phyloP scores from a whole-genome alignment of 2,797 vertebrate species.

The Eulemur mongoz region DNA sequence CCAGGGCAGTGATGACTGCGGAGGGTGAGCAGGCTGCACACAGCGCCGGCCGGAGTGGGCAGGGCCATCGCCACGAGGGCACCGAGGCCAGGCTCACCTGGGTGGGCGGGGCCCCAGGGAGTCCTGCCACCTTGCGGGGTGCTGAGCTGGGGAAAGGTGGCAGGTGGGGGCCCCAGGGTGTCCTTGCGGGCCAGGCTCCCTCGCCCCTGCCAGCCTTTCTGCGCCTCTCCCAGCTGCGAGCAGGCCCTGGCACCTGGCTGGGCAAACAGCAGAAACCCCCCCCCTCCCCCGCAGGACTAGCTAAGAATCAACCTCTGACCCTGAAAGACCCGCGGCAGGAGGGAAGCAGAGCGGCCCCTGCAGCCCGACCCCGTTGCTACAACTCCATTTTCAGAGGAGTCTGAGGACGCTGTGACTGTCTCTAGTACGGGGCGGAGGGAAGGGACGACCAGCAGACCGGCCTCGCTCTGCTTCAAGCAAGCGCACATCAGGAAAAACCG shows the following conservation, averaged over 20 bases:
- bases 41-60: background rate
- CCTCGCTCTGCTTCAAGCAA: background rate
- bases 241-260: background rate
- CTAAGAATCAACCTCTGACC: background rate
- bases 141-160: accelerated
- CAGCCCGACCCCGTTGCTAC: accelerated
- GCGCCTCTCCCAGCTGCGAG: background rate
- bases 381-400: accelerated
- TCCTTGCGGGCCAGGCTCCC: accelerated
- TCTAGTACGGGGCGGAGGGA: too few relatives aligned
- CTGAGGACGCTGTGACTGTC: background rate
- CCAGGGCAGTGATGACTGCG: accelerated
- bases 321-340: background rate
- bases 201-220: background rate
- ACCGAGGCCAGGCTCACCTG: background rate
- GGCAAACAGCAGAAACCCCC: background rate
- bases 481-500: accelerated
- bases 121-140: background rate
- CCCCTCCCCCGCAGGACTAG: accelerated
- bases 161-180: accelerated
- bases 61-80: background rate
- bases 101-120: accelerated
- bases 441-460: background rate
- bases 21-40: accelerated
- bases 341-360: accelerated